Conservation (phyloP, 2,113 vertebrate species). For the Pollimyrus isidori region DNA sequence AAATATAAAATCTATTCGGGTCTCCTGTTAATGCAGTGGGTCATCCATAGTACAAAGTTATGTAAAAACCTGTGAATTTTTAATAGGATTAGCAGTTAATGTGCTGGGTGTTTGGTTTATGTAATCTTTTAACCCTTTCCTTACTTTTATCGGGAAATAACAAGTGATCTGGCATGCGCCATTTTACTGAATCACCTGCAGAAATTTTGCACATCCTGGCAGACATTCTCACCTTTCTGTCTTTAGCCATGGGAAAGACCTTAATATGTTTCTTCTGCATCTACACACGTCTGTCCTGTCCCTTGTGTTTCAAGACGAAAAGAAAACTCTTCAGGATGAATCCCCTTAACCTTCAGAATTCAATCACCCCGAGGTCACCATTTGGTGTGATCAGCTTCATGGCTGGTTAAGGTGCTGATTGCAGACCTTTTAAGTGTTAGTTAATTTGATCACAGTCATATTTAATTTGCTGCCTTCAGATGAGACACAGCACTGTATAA, state of each 20-base stretch:
- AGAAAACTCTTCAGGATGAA: background rate
- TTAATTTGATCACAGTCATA: background rate
- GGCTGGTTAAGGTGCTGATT: background rate
- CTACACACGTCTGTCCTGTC: background rate
- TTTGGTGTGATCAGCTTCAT: background rate
- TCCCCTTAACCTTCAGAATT: background rate
- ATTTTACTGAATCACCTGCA: background rate
- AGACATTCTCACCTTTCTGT: background rate
- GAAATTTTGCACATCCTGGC: background rate
- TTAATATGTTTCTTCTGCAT: background rate
- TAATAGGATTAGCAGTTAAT: background rate
- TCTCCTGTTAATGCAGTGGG: background rate
- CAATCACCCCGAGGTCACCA: background rate
- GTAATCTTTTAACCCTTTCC: background rate
- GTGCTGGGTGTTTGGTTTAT: background rate
- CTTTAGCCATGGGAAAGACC: background rate
- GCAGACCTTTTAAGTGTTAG: background rate
- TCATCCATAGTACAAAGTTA: background rate
- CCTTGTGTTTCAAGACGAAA: background rate
- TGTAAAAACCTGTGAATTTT: constrained; percentile 4
- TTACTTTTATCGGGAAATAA: background rate
- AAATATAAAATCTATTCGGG: background rate
- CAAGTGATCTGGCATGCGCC: background rate
- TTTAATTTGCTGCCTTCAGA: background rate
- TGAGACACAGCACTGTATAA: background rate